Base-by-base conservation (phyloP, 2,797 vertebrate genomes). In the Stomatorhinus walkeri region DNA sequence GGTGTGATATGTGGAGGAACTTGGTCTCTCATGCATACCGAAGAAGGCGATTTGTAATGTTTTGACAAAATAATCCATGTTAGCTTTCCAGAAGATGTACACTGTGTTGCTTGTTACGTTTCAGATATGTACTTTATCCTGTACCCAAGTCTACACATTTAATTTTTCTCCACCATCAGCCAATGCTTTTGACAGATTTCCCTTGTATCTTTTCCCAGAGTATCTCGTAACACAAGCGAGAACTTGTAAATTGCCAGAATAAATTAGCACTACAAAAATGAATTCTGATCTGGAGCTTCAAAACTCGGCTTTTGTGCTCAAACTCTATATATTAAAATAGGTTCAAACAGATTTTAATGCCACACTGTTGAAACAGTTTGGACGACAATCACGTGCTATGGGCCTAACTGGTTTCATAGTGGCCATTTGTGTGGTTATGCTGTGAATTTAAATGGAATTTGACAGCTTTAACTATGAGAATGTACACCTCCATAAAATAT, bases 71-170 rank as follows among this genome's bases (percentile, higher is more conserved):
- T 52, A 54, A n/a, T 36, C 68, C 52, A 36, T 76, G 84, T 46
- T 68, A 68, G 16, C 56, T 40, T 86, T 76, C 28, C 32, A 43
- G 32, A 87, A n/a, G 32, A 48, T 0, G 8, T 3, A 28, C 32
- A 4, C 19, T 16, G 3, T 85, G 43, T 51, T 51, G 59, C 52
- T 64, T 89, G n/a, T 79, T 87, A 40, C 14, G 0, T 56, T 76
- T 6, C 43, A 1, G 32, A 52, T 49, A 52, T 52, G n/a, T 54
- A 36, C 48, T 64, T 14, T 54, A 28, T 85, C 48, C 46, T 68
- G 28, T 48, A 87, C 87, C 40, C 87, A 64, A 87, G 56, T 46
- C 59, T 46, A 48, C 43, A 79, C 59, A 89, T 91, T 90, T 61
- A 24, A 85, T 24, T 85, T 32, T 68, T 14, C 49, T 64, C n/a